A percentile compares a stretch with the other conserved stretches of the same genome.
Evolutionary conservation across 2,113 vertebrate genomes (phyloP).

Genomic region (Sinosuthora webbiana): DNA sequence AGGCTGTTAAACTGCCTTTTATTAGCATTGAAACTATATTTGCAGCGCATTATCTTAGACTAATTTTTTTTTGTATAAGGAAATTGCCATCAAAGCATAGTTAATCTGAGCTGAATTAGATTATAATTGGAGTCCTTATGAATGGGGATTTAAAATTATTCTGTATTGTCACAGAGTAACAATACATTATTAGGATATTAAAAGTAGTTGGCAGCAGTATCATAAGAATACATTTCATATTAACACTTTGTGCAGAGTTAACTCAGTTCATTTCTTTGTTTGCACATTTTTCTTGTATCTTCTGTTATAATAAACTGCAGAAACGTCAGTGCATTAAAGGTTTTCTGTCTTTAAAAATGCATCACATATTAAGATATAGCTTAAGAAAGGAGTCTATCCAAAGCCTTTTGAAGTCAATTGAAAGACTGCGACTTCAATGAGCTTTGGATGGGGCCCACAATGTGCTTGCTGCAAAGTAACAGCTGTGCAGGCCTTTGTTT

Average conservation of each 20-base stretch:
- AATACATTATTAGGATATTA: conserved; percentile 45
- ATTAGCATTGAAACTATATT: conserved; percentile 73
- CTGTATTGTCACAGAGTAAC: conserved; percentile 54
- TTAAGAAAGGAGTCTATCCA: conserved; percentile 30
- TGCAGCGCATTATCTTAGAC: conserved; percentile 70
- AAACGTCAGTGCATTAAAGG: conserved; percentile 20
- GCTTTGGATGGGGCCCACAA: conserved; percentile 55
- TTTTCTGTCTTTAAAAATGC: conserved; percentile 40
- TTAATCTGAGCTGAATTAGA: conserved; percentile 77
- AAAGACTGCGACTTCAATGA: conserved; percentile 59
- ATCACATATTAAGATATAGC: conserved; percentile 52
- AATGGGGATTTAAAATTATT: conserved; percentile 73
- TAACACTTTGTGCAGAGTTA: neutral
- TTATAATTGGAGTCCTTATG: conserved; percentile 75
- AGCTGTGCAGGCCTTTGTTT: conserved; percentile 66
- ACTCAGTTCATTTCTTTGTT: neutral
- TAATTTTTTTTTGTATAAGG: conserved; percentile 71
- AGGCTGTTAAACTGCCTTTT: conserved; percentile 71
- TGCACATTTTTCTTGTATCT: neutral
- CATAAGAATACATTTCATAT: neutral
- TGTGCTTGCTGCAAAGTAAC: conserved; percentile 56
- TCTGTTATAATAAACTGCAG: neutral
- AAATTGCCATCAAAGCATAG: conserved; percentile 72
- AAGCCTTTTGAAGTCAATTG: conserved; percentile 52
- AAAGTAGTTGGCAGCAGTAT: conserved; percentile 25